These are phyloP conservation scores for Elgaria multicarinata DNA, from an alignment of 2,113 vertebrate genomes.

Conservation along the genomic window DNA sequence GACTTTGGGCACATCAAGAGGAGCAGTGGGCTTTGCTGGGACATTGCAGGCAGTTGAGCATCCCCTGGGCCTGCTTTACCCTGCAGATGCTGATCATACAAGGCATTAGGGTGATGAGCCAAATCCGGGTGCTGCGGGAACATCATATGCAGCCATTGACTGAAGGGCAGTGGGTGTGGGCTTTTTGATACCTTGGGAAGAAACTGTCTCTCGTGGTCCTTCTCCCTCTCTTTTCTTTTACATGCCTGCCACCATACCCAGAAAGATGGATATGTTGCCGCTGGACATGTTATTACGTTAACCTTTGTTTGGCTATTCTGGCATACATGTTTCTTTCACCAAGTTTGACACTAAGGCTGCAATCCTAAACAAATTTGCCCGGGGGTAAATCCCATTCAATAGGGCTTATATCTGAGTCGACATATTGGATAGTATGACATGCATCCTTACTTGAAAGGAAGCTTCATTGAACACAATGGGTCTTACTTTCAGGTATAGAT, in stretches of 20 bases:
- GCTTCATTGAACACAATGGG: neutral
- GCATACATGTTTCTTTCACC: neutral
- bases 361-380: neutral
- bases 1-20: neutral
- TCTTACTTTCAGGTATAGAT: neutral
- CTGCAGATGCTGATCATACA: neutral
- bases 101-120: neutral
- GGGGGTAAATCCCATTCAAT: neutral
- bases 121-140: neutral
- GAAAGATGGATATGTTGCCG: too few species aligned
- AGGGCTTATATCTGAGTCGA: too few species aligned
- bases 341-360: neutral
- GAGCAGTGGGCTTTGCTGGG: neutral
- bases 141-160: neutral
- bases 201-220: neutral
- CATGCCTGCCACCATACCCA: neutral
- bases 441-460: too few species aligned
- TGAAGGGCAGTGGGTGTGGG: neutral
- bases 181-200: neutral
- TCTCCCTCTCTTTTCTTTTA: neutral
- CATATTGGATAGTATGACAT: too few species aligned
- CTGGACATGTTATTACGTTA: neutral
- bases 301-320: too few species aligned
- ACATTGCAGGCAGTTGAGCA: neutral
- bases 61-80: neutral